Base-by-base conservation (phyloP, 2,888 invertebrate species). In the Apodemia hepburni region DNA sequence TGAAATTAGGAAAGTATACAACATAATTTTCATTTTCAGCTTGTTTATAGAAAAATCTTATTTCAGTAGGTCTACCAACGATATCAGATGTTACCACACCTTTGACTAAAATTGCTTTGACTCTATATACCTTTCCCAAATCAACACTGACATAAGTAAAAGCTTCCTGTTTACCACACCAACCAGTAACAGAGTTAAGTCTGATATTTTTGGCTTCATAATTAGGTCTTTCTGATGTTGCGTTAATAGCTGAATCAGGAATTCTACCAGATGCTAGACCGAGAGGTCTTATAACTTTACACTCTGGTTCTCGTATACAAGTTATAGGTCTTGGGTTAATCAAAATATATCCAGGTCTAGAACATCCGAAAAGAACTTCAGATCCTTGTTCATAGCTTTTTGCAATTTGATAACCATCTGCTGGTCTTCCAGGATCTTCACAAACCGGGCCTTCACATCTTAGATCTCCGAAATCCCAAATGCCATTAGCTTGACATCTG, bases 391-490 rank as follows among this genome's bases (percentile, higher is more conserved):
- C 97, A 73, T 96, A 97, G 74, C 96, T 96, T 76, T 95, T 93
- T 0, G 98, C 94, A 49, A 96, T 85, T 89, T 98, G 98, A 69
- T 93, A 93, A 27, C 98, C 98, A 85, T 98, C 98, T 66, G 97
- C 96, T 0, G 98, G 98, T 75, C 97, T 94, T 0, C 98, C 98
- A 0, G 98, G 98, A 84, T 99, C 98, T 81, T 97, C 97, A 81
- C 98, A 98, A 1, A 98, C 98, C 3, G 98, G 98, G 22, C 98
- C 99, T 92, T 98, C 98, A 78, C 99, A 99, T 62, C 97, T 92
- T 60, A 99, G 92, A 79, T 98, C 98, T 35, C 99, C 99, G 80
- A 99, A 98, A 90, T 99, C 99, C 99, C 99, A 99, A 66, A 97
- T 95, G 2, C 98, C 97, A 76, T 98, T 98, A 0, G 95, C 95